These are phyloP conservation scores for Pelecanoides urinatrix DNA, from an alignment of 2,113 vertebrate species.

Conservation along the genomic window DNA sequence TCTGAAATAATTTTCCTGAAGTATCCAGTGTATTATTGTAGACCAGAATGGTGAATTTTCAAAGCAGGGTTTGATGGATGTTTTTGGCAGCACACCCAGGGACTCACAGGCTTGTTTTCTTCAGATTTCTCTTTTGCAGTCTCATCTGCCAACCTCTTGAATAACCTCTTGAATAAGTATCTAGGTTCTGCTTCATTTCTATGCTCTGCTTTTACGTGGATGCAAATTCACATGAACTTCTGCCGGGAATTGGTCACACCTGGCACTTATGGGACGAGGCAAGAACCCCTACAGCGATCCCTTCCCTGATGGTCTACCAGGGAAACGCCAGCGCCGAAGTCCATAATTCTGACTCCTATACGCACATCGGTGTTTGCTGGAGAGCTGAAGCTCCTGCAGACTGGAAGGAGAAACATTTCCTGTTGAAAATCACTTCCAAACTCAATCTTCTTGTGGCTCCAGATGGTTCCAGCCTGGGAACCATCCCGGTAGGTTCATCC, in stretches of 20 bases:
- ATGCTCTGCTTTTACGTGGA: background rate
- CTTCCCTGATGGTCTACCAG: background rate
- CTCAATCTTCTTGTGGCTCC: background rate
- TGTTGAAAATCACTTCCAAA: background rate
- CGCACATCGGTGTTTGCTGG: accelerated
- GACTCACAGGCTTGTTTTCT: background rate
- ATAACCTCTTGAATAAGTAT: background rate
- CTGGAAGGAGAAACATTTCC: background rate
- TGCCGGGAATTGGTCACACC: background rate
- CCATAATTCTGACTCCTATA: background rate
- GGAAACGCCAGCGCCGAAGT: accelerated
- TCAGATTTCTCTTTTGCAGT: background rate
- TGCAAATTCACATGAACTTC: background rate
- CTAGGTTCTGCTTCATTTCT: background rate
- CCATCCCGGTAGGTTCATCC: background rate
- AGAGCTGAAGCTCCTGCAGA: background rate
- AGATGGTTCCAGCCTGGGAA: background rate
- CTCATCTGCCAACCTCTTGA: background rate
- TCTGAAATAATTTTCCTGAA: background rate
- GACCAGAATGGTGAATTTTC: background rate
- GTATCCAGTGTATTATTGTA: background rate
- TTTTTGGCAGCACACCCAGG: background rate
- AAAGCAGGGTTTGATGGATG: background rate
- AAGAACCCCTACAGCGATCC: background rate
- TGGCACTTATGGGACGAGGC: background rate